Percentiles rank a stretch among this genome's conserved stretches.
phyloP scores from a whole-genome alignment of 2,797 vertebrate species.

The Chiroxiphia lanceolata region DNA sequence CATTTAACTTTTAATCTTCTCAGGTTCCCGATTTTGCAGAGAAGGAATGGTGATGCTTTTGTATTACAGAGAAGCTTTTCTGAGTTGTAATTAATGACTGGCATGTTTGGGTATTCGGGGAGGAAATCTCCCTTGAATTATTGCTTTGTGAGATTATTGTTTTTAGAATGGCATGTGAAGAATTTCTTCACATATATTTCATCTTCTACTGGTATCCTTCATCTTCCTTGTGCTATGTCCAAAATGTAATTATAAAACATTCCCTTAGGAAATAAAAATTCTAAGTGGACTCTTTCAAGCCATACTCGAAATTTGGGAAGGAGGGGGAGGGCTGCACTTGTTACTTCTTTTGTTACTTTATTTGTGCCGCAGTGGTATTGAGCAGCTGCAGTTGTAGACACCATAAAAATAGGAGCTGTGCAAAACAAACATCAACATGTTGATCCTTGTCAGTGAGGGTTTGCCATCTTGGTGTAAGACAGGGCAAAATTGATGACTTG shows the following conservation, averaged over 20 bases:
- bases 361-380: not conserved
- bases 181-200: conserved; percentile 47
- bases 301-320: not conserved
- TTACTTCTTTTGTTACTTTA: not conserved
- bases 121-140: conserved; percentile 54
- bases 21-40: not conserved
- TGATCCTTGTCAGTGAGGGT: not conserved
- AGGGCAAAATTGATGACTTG: not conserved
- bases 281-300: conserved; percentile 1
- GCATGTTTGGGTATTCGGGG: conserved; percentile 12
- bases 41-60: not conserved
- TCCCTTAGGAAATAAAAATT: conserved; percentile 58
- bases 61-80: not conserved
- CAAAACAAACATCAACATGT: not conserved
- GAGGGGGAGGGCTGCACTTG: not conserved
- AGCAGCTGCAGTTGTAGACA: not conserved
- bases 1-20: not conserved
- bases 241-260: conserved; percentile 52
- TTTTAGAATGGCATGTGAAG: conserved; percentile 56
- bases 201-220: conserved; percentile 44
- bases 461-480: not conserved
- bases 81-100: conserved; percentile 43
- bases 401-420: not conserved
- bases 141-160: conserved; percentile 55
- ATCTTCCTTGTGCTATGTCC: conserved; percentile 39